Percentiles rank a stretch among this genome's conserved stretches.
Evolutionary conservation across 2,113 vertebrate genomes (phyloP).

Genomic region (Oreocharis arfaki): DNA sequence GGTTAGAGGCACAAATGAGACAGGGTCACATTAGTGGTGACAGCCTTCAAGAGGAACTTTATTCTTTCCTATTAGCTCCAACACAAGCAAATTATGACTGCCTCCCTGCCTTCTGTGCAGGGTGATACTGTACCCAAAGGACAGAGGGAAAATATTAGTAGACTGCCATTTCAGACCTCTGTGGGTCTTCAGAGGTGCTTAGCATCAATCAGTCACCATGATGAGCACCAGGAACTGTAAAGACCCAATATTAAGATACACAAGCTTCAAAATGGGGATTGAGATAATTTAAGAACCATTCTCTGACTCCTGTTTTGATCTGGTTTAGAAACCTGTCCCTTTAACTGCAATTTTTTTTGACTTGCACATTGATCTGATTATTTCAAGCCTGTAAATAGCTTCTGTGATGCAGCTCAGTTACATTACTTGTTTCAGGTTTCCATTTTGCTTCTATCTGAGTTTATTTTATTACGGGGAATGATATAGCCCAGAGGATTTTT

Average conservation of each 20-base stretch:
- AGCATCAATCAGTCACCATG: neutral
- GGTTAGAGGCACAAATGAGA: slow-evolving; percentile 7
- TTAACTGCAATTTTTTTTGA: neutral
- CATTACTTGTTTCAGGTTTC: slow-evolving; percentile 19
- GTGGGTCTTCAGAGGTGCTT: neutral
- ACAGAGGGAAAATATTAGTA: neutral
- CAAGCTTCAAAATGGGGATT: neutral
- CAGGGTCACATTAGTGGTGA: neutral
- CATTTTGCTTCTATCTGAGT: slow-evolving; percentile 31
- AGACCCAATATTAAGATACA: neutral
- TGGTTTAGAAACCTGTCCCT: neutral
- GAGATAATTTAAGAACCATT: neutral
- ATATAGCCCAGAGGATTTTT: slow-evolving; percentile 40
- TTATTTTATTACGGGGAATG: slow-evolving; percentile 53
- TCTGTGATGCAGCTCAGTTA: neutral
- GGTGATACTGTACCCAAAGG: neutral
- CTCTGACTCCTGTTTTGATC: neutral
- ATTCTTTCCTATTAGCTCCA: neutral
- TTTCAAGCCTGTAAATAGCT: slow-evolving; percentile 35
- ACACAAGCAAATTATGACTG: neutral
- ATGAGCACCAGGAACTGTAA: neutral
- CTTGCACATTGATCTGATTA: slow-evolving; percentile 35
- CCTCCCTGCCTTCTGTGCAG: neutral
- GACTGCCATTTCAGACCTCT: neutral
- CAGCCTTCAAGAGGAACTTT: neutral